Evolutionary conservation across 2,888 invertebrate species (phyloP), one percentile per base, ranked within the genome.

Genomic region (Perizoma flavofasciatum): DNA sequence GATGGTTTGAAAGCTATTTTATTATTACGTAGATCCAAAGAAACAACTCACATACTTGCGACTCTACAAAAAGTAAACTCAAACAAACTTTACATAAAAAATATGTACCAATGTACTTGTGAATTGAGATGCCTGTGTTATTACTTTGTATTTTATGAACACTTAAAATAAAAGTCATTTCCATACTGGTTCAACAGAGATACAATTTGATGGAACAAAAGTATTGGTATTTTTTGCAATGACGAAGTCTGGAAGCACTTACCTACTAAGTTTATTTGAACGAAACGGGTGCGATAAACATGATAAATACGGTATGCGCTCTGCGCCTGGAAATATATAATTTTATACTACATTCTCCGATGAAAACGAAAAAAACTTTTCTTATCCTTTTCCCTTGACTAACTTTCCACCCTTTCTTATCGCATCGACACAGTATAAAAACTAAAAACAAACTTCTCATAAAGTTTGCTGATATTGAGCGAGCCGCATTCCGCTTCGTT

Each of bases 111-210:
- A 39, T 49, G 44, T 22, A 22, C 9, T 46, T 47, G 46, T 32
- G 37, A 44, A 49, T 55, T 55, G 60, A 55, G 50, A 56, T 41
- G 45, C 56, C 39, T 55, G 22, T 46, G 39, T 40, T 32, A 5
- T 39, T 48, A 56, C 52, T 57, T 49, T 53, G 56, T 61, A 47
- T 43, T 61, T 61, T 56, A 61, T 43, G 8, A 40, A 11, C 34
- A 41, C 51, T 57, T 54, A 43, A 45, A 49, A 49, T 55, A 57
- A 55, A 55, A 47, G 33, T 37, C 50, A 61, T 62, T 62, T 58
- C 11, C 48, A 57, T 54, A 61, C 57, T 35, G 47, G 50, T 10
- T 48, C 50, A 7, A 43, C 43, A 51, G 5, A 39, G 43, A 55
- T 47, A 44, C 9, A 39, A 33, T 48, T 34, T 57, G 33, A 49